Percentiles rank a stretch among this genome's conserved stretches.
Conservation (phyloP, 2,888 invertebrate species). For the Pachliopta kotzebuea region DNA sequence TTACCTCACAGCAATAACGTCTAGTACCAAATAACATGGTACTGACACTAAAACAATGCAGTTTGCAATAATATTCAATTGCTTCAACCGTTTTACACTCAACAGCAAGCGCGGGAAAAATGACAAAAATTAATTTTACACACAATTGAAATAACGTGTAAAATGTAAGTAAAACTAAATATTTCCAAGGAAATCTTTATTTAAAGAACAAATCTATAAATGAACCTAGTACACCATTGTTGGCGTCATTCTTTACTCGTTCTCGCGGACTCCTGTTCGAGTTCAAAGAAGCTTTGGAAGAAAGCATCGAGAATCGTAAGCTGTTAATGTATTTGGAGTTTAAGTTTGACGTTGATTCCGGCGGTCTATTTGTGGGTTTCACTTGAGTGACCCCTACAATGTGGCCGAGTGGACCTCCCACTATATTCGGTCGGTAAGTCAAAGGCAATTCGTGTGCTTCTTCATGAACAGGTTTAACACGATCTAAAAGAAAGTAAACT, state of each 20-base stretch:
- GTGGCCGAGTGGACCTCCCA: constrained; percentile 57
- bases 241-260: constrained; percentile 42
- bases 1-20: constrained; percentile 21
- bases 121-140: not conserved
- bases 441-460: constrained; percentile 42
- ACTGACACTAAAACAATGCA: constrained; percentile 10
- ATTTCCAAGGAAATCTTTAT: constrained; percentile 41
- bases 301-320: constrained; percentile 33
- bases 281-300: constrained; percentile 32
- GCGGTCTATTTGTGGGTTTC: constrained; percentile 42
- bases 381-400: constrained; percentile 56
- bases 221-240: constrained; percentile 55
- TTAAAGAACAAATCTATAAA: constrained; percentile 66
- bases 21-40: constrained; percentile 12
- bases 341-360: constrained; percentile 32
- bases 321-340: constrained; percentile 32
- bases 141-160: not conserved
- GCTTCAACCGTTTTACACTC: not conserved
- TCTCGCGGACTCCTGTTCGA: constrained; percentile 36
- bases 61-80: not conserved
- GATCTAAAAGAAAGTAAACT: constrained; percentile 46
- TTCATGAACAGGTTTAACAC: constrained; percentile 67
- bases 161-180: constrained; percentile 18
- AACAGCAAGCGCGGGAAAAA: not conserved
- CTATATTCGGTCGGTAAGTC: constrained; percentile 54